These are phyloP conservation scores for Odontomyia ornata DNA, from an alignment of 2,888 invertebrate species.

Conservation along the genomic window DNA sequence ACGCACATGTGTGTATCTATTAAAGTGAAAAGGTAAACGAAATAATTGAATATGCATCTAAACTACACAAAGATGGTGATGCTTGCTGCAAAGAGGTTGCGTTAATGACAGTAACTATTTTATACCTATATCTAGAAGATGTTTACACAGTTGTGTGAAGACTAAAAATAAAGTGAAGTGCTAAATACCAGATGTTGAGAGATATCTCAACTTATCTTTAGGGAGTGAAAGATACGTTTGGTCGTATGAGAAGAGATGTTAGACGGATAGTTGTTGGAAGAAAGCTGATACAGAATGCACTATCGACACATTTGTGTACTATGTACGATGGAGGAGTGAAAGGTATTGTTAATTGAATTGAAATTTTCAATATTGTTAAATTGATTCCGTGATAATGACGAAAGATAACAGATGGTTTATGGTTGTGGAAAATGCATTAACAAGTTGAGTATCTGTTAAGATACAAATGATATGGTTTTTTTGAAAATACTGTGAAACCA, in stretches of 20 bases:
- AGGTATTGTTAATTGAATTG: not conserved
- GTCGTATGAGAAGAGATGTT: not conserved
- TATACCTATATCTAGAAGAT: not conserved
- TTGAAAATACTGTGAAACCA: too few species aligned
- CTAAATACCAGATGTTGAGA: slow-evolving; percentile 1
- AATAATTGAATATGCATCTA: not conserved
- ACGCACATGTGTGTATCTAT: not conserved
- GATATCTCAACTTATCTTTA: not conserved
- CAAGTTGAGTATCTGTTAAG: too few species aligned
- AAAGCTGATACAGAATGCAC: not conserved
- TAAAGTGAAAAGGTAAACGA: not conserved
- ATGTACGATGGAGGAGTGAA: not conserved
- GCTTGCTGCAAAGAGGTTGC: not conserved
- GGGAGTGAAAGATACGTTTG: not conserved
- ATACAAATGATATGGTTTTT: too few species aligned
- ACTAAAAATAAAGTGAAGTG: not conserved
- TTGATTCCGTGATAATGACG: not conserved
- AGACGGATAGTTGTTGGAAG: not conserved
- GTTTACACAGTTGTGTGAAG: not conserved
- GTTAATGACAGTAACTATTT: not conserved
- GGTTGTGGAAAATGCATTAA: too few species aligned
- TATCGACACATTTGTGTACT: not conserved
- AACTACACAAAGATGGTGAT: not conserved
- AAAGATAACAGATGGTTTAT: not conserved
- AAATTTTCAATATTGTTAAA: slow-evolving; percentile 6